phyloP scores from a whole-genome alignment of 92 coral and sea anemone genomes.

The Epizoanthus illoricatus region DNA sequence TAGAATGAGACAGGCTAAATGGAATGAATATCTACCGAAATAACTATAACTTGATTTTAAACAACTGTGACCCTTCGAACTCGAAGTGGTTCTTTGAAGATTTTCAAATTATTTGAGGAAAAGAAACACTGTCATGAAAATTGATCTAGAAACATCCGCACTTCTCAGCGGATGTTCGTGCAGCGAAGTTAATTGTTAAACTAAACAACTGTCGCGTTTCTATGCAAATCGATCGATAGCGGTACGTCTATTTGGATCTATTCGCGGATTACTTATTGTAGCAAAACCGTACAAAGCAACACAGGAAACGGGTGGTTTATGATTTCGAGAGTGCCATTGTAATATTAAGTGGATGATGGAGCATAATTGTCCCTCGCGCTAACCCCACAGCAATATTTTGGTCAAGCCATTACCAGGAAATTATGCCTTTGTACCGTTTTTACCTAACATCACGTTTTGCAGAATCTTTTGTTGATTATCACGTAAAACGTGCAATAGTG shows the following conservation, averaged over 20 bases:
- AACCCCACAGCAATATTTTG: background rate
- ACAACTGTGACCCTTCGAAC: background rate
- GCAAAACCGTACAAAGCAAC: slow-evolving; percentile 1
- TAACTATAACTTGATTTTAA: background rate
- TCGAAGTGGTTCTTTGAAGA: slow-evolving; percentile 3
- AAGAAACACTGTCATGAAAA: background rate
- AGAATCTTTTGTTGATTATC: background rate
- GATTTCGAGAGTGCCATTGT: slow-evolving; percentile 5
- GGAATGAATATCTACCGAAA: background rate
- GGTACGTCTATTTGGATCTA: background rate
- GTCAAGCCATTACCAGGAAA: slow-evolving; percentile 13
- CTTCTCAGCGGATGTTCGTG: slow-evolving; percentile 9
- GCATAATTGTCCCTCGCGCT: slow-evolving; percentile 10
- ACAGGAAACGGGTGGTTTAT: slow-evolving; percentile 39
- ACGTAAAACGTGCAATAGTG: slow-evolving; percentile 1
- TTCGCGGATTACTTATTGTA: slow-evolving; percentile 3
- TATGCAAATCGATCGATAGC: slow-evolving; percentile 21
- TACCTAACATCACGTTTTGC: slow-evolving; percentile 6
- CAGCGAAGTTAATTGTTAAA: background rate
- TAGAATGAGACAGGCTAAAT: too few relatives aligned
- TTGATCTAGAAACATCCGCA: background rate
- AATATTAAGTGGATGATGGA: background rate
- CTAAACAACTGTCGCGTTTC: slow-evolving; percentile 38
- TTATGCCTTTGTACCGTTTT: background rate
- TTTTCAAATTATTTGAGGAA: background rate